Conservation (phyloP, 30 jellyfish, hydroid and myxozoan genomes). For the Chironex yamaguchii region DNA sequence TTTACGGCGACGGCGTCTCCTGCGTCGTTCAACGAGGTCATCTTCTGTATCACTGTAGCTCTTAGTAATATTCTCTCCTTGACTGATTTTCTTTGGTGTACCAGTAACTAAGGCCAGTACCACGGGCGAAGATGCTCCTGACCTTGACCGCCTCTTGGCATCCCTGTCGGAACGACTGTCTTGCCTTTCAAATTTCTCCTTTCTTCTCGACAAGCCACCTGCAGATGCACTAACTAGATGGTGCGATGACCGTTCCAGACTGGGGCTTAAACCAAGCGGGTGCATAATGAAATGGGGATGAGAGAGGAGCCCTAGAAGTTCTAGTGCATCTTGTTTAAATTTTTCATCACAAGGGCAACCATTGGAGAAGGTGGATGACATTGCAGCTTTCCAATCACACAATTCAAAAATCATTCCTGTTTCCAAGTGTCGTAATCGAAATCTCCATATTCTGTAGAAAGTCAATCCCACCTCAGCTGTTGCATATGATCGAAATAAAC, state of each 20-base stretch:
- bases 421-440: slow-evolving; percentile 85
- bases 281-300: slow-evolving; percentile 99
- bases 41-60: slow-evolving; percentile 54
- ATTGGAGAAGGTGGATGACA: slow-evolving; percentile 87
- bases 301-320: slow-evolving; percentile 79
- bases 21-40: slow-evolving; percentile 7
- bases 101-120: neutral
- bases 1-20: slow-evolving; percentile 16
- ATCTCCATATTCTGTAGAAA: slow-evolving; percentile 96
- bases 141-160: neutral
- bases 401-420: slow-evolving; percentile 94
- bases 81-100: neutral
- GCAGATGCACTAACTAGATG: slow-evolving; percentile 87
- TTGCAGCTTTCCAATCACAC: slow-evolving; percentile 99
- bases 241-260: slow-evolving; percentile 22
- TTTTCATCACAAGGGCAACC: slow-evolving; percentile 79
- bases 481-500: slow-evolving; percentile 80
- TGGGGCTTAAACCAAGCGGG: slow-evolving; percentile 87
- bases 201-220: slow-evolving; percentile 66
- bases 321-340: slow-evolving; percentile 84
- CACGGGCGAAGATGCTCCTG: neutral
- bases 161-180: neutral
- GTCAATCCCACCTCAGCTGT: slow-evolving; percentile 97
- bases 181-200: neutral
- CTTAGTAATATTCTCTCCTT: neutral